A percentile compares a stretch with the other conserved stretches of the same genome.
Conservation (phyloP, 2,888 invertebrate species). For the Lepetodrilus schrolli region DNA sequence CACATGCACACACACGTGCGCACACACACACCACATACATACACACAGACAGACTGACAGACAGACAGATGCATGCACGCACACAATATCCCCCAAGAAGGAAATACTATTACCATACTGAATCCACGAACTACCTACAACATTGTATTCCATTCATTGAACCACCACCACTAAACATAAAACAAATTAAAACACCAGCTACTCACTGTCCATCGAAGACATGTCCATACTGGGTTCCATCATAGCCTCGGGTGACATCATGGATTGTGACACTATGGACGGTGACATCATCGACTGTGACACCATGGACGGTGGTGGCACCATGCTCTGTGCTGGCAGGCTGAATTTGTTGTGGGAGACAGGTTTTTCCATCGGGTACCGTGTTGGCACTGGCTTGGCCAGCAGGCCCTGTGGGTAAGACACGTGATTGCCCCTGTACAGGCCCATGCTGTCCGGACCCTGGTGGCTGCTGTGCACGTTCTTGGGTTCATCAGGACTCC, state of each 20-base stretch:
- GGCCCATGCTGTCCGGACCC: neutral
- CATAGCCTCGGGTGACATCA: neutral
- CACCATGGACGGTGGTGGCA: neutral
- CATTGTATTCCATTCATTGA: too few species aligned
- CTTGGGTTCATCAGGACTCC: slow-evolving; percentile 55
- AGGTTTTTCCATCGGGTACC: too few species aligned
- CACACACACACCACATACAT: too few species aligned
- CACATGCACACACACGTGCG: too few species aligned
- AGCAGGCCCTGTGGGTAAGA: slow-evolving; percentile 49
- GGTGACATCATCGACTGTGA: neutral
- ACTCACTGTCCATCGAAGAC: neutral
- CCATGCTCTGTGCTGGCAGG: slow-evolving; percentile 14
- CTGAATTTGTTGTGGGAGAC: slow-evolving; percentile 47
- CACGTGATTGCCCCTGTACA: neutral
- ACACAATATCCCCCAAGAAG: too few species aligned
- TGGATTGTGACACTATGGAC: slow-evolving; percentile 1
- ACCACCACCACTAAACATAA: too few species aligned
- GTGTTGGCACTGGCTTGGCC: slow-evolving; percentile 61
- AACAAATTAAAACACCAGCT: too few species aligned
- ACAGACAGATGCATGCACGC: too few species aligned
- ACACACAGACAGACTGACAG: too few species aligned
- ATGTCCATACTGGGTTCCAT: neutral
- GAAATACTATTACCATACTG: too few species aligned
- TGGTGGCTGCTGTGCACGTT: slow-evolving; percentile 31
- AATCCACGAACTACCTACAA: too few species aligned